Evolutionary conservation across 2,888 invertebrate species (phyloP).

Genomic region (Ariolimax columbianus): DNA sequence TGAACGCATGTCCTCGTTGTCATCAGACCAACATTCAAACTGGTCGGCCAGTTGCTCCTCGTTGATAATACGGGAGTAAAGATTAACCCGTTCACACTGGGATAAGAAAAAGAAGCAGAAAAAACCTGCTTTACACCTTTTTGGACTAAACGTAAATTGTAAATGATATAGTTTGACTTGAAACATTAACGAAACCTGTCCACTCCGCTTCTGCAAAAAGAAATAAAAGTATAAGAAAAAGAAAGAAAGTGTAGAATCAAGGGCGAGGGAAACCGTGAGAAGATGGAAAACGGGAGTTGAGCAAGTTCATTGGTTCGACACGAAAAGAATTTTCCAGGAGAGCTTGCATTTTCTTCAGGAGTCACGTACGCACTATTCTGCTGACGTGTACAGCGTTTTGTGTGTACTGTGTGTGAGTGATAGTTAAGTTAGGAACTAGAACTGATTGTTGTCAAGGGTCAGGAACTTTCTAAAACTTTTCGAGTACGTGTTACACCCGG

Average conservation of each 20-base stretch:
- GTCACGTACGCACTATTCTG: constrained; percentile 43
- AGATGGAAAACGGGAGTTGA: background rate
- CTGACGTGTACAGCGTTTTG: constrained; percentile 41
- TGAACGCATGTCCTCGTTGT: too few species aligned
- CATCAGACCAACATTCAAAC: too few species aligned
- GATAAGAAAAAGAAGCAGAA: too few species aligned
- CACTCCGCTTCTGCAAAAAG: background rate
- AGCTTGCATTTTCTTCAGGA: background rate
- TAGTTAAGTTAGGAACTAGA: background rate
- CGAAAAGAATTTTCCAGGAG: constrained; percentile 5
- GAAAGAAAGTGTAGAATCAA: background rate
- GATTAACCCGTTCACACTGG: too few species aligned
- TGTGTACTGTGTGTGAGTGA: background rate
- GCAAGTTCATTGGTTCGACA: constrained; percentile 26
- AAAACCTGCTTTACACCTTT: too few species aligned
- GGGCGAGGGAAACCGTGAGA: background rate
- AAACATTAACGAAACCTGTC: background rate
- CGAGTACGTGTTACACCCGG: background rate
- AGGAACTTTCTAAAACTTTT: background rate
- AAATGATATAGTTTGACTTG: background rate
- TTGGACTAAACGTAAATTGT: too few species aligned
- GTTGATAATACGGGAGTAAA: too few species aligned
- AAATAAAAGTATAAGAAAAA: background rate
- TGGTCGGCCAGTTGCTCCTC: too few species aligned
- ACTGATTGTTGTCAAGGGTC: background rate